Evolutionary conservation across 2,888 invertebrate species (phyloP), one percentile per base, ranked within the genome.

Genomic region (Parnassius smintheus): DNA sequence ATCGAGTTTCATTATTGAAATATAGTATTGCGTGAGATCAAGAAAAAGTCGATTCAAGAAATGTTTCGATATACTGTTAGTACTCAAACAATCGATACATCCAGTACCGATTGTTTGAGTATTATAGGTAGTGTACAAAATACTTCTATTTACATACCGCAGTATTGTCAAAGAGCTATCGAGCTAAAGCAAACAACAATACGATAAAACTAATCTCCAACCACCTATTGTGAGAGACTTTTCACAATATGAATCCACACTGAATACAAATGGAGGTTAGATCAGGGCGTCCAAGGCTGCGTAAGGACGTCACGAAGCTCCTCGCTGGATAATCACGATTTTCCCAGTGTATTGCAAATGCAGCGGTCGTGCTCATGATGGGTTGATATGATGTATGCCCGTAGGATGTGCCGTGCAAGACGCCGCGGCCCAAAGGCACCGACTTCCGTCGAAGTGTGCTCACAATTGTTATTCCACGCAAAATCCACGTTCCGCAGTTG

Each of bases 391-490:
- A 73, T 68, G 68, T 68, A 70, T 70, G 71, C 71, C 62, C 72
- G 67, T 73, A 72, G 75, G 74, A 72, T 74, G 72, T 67, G 65
- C 61, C 67, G 66, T 62, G 59, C 55, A 44, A 18, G 55, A 22
- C 55, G 45, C 12, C 53, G 53, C 18, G 65, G 35, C 10, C 72
- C 75, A 88, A 88, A 87, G 85, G 75, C 66, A 77, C 90, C 91
- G 89, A 90, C 89, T 85, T 91, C 90, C 91, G 83, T 74, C 67
- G 74, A 64, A 65, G 68, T 64, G 51, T 62, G 65, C 66, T 41
- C 56, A 52, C 68, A 68, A 72, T 76, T 74, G 74, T 72, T 76
- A 77, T 78, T 77, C 74, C 50, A 13, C 59, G 62, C 59, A 45
- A 63, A 59, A 63, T 54, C 46, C 63, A 56, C 48, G 41, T 13